A percentile compares a stretch with the other conserved stretches of the same genome.
Evolutionary conservation across 2,113 vertebrate genomes (phyloP).

Genomic region (Herpailurus yagouaroundi): DNA sequence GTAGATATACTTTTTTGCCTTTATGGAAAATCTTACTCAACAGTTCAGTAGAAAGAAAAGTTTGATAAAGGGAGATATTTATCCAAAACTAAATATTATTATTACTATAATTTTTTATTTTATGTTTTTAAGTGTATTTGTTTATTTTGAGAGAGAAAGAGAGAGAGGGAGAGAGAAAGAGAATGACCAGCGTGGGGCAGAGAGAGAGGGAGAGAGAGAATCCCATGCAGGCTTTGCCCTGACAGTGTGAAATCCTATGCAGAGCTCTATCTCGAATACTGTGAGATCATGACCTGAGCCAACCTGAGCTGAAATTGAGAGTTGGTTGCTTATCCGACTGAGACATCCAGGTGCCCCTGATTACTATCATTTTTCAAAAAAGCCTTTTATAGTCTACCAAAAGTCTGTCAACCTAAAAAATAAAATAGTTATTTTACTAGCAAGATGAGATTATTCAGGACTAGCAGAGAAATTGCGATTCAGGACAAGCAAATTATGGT

Average conservation of each 20-base stretch:
- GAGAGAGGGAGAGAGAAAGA: too few species aligned
- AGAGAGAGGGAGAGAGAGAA: too few species aligned
- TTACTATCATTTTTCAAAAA: not conserved
- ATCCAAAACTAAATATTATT: constrained; percentile 3
- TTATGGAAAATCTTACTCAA: not conserved
- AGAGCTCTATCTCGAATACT: too few species aligned
- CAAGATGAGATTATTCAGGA: not conserved
- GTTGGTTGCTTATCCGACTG: too few species aligned
- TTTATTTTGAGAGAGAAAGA: too few species aligned
- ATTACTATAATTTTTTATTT: not conserved
- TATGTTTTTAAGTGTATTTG: too few species aligned
- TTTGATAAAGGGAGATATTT: not conserved
- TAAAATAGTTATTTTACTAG: not conserved
- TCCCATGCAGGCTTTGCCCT: too few species aligned
- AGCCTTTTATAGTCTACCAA: not conserved
- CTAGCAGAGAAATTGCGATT: not conserved
- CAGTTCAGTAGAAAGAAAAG: not conserved
- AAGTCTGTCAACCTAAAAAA: not conserved
- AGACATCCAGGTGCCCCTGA: not conserved
- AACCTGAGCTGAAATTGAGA: too few species aligned
- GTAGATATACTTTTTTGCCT: not conserved
- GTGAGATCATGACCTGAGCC: too few species aligned
- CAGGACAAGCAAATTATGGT: not conserved
- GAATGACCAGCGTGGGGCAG: too few species aligned
- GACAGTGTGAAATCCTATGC: too few species aligned